Conservation (phyloP, 2,113 vertebrate species). For the Cyanocitta stelleri region DNA sequence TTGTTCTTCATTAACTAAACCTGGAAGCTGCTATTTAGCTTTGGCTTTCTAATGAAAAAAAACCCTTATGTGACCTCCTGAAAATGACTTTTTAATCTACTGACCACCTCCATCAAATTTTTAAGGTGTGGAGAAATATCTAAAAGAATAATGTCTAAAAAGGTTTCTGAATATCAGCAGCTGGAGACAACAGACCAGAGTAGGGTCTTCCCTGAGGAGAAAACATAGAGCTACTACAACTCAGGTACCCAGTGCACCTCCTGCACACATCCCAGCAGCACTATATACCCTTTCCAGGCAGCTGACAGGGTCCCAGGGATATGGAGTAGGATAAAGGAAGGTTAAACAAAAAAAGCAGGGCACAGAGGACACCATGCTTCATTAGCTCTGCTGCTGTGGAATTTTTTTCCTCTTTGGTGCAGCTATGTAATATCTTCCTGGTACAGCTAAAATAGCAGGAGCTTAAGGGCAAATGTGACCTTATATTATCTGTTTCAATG, state of each 20-base stretch:
- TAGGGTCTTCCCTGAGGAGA: not conserved
- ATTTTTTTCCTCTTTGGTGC: not conserved
- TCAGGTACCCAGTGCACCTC: not conserved
- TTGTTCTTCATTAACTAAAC: not conserved
- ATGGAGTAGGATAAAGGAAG: not conserved
- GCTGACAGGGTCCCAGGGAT: not conserved
- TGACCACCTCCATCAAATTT: not conserved
- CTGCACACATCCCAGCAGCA: not conserved
- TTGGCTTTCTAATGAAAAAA: not conserved
- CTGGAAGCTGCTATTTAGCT: not conserved
- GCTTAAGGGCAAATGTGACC: slow-evolving; percentile 53
- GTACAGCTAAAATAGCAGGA: not conserved
- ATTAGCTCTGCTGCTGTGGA: not conserved
- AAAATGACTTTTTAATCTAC: not conserved
- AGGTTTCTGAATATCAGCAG: not conserved
- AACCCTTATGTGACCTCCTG: not conserved
- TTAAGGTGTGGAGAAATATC: not conserved
- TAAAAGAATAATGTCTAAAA: not conserved
- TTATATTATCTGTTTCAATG: slow-evolving; percentile 36
- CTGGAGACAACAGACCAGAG: not conserved
- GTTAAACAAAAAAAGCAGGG: not conserved
- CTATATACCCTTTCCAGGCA: not conserved
- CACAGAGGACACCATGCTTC: not conserved
- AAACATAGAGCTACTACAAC: not conserved
- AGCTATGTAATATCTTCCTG: not conserved